phyloP scores from a whole-genome alignment of 2,113 vertebrate genomes.

The Limanda limanda region DNA sequence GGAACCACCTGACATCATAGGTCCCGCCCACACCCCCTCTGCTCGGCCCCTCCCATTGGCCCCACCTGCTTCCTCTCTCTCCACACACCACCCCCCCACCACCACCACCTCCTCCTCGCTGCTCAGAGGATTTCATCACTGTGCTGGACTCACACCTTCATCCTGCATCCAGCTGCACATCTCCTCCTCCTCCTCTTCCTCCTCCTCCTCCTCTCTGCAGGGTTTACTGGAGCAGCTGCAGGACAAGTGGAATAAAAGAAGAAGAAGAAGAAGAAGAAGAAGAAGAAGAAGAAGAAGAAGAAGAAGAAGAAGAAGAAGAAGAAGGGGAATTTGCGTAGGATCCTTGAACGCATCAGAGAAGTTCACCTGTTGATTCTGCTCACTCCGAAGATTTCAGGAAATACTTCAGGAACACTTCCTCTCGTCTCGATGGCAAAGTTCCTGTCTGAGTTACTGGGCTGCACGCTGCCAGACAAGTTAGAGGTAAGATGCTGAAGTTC shows the following conservation, averaged over 20 bases:
- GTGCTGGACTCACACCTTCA: too few species aligned
- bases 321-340: slow-evolving; percentile 33
- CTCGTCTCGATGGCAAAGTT: slow-evolving; percentile 87
- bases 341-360: slow-evolving; percentile 47
- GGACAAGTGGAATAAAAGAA: background rate
- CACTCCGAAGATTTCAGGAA: background rate
- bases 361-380: slow-evolving; percentile 42
- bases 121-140: too few species aligned
- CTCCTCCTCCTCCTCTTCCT: background rate
- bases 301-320: background rate
- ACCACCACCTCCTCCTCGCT: too few species aligned
- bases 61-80: too few species aligned
- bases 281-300: background rate
- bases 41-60: too few species aligned
- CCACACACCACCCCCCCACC: too few species aligned
- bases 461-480: slow-evolving; percentile 84
- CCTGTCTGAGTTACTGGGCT: slow-evolving; percentile 86
- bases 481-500: slow-evolving; percentile 78
- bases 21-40: too few species aligned
- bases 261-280: background rate
- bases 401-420: background rate
- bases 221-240: background rate
- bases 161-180: background rate
- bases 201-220: background rate
- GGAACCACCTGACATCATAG: too few species aligned